Evolutionary conservation across 2,888 invertebrate species (phyloP), one percentile per base, ranked within the genome.

Genomic region (Dione vanillae): DNA sequence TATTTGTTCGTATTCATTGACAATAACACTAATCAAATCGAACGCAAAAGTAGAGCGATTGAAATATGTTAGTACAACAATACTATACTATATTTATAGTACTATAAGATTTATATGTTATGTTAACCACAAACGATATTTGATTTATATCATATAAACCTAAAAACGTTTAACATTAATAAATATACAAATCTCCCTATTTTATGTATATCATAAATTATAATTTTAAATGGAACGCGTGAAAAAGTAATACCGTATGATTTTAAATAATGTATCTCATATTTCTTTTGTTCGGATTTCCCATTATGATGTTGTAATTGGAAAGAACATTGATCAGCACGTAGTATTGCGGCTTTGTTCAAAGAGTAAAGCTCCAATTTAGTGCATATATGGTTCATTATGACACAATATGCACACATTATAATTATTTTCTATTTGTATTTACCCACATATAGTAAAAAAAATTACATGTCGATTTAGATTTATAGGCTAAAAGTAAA

Each of bases 1-100:
- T 77, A 77, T 80, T 80, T 71, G 71, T 75, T 83, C 84, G 83
- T 85, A 74, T 74, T 64, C 41, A 64, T 56, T 74, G 75, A 77
- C 75, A 76, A 77, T 77, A 77, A 71, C 68, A 70, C 72, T 67
- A 78, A 78, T 78, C 72, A 74, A 73, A 74, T 74, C 72, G 66
- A 74, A 75, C 69, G 75, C 70, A 65, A 58, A 68, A 66, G 72
- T 70, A 70, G 64, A 69, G 61, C 65, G 65, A 65, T 72, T 70
- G 67, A 65, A 75, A 72, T 69, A 59, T 56, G 41, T 58, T 65
- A 64, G 61, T 70, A 73, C 66, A 72, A 74, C 72, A n/a, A n/a
- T n/a, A n/a, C n/a, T n/a, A n/a, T n/a, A n/a, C n/a, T n/a, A n/a
- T n/a, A n/a, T n/a, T n/a, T n/a, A n/a, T n/a, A n/a, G n/a, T n/a